A percentile compares a stretch with the other conserved stretches of the same genome.
phyloP scores from a whole-genome alignment of 2,888 invertebrate genomes.

The Diloba caeruleocephala region DNA sequence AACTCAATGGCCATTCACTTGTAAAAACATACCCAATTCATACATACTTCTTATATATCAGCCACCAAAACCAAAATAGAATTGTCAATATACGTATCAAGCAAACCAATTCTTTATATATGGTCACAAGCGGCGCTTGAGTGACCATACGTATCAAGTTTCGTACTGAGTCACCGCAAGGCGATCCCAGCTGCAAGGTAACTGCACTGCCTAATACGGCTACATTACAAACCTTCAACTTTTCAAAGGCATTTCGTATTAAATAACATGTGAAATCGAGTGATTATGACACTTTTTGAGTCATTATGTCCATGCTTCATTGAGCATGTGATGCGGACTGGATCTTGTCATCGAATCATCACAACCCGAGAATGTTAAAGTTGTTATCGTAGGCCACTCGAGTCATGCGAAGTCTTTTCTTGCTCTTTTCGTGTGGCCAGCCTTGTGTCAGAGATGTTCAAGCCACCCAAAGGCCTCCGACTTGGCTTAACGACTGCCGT shows the following conservation, averaged over 20 bases:
- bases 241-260: conserved; percentile 50
- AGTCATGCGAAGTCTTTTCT: too few species aligned
- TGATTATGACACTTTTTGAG: conserved; percentile 44
- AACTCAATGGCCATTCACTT: too few species aligned
- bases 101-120: conserved; percentile 27
- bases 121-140: conserved; percentile 51
- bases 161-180: conserved; percentile 72
- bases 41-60: conserved; percentile 19
- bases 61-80: conserved; percentile 27
- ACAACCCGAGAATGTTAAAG: too few species aligned
- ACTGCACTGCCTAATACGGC: conserved; percentile 62
- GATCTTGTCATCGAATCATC: not conserved
- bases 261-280: conserved; percentile 36
- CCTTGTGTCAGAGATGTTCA: too few species aligned
- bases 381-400: too few species aligned
- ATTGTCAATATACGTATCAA: conserved; percentile 30
- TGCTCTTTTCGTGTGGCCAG: too few species aligned
- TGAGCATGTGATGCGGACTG: not conserved
- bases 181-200: conserved; percentile 74
- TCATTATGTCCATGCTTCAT: conserved; percentile 24
- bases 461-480: too few species aligned
- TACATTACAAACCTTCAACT: conserved; percentile 58
- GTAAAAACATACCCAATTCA: conserved; percentile 5
- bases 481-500: too few species aligned
- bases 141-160: conserved; percentile 56